Percentiles rank a stretch among this genome's conserved stretches.
Conservation (phyloP, 2,797 vertebrate genomes). For the Paguma larvata region DNA sequence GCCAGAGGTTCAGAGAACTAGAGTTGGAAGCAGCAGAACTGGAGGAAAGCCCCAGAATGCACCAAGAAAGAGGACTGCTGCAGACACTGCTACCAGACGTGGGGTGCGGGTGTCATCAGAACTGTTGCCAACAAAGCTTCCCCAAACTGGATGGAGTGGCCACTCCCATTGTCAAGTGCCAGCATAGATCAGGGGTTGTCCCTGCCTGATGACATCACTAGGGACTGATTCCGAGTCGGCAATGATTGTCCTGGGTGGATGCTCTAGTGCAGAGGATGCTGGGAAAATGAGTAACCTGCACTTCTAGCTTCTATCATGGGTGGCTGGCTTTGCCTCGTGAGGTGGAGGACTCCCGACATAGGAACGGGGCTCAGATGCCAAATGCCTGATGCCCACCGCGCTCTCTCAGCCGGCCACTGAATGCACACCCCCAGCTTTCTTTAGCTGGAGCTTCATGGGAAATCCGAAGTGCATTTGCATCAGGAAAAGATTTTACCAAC, state of each 20-base stretch:
- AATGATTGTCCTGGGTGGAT: background rate
- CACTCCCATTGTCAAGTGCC: too few relatives aligned
- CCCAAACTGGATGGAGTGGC: background rate
- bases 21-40: background rate
- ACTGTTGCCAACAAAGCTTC: background rate
- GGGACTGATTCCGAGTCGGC: background rate
- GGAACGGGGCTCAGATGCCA: background rate
- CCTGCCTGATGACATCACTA: background rate
- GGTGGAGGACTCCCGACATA: background rate
- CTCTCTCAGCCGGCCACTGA: background rate
- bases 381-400: background rate
- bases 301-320: background rate
- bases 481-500: slow-evolving; percentile 30
- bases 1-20: background rate
- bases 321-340: background rate
- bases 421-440: background rate
- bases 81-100: background rate
- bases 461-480: background rate
- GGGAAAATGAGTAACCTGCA: background rate
- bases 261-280: background rate
- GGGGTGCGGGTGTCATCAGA: too few relatives aligned
- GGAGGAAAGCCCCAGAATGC: background rate
- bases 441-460: background rate
- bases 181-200: background rate
- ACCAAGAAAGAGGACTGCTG: background rate